Percentiles rank a stretch among this genome's conserved stretches.
Evolutionary conservation across 1,140 invertebrate genomes (phyloP).

Genomic region (Ditylenchus dipsaci): DNA sequence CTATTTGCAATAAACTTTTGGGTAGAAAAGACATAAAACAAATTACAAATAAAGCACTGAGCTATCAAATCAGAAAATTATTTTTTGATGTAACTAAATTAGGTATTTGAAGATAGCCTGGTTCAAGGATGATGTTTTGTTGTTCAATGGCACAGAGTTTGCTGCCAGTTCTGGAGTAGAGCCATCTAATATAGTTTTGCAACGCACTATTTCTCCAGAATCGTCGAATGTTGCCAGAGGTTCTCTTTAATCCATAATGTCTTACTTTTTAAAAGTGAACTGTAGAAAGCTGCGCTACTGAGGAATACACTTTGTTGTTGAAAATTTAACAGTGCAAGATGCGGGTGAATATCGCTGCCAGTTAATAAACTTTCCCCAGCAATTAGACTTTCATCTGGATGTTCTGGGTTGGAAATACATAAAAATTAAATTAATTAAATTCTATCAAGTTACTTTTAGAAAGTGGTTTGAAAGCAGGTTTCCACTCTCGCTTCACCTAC

Average conservation of each 20-base stretch:
- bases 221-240: not conserved
- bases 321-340: slow-evolving; percentile 39
- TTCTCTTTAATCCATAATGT: not conserved
- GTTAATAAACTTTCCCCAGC: slow-evolving; percentile 31
- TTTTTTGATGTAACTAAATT: too few relatives aligned
- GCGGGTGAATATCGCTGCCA: slow-evolving; percentile 41
- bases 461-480: slow-evolving; percentile 30
- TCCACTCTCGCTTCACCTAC: slow-evolving; percentile 38
- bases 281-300: slow-evolving; percentile 31
- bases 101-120: slow-evolving; percentile 33
- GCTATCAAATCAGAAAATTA: too few relatives aligned
- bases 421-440: slow-evolving; percentile 1
- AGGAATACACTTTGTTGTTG: slow-evolving; percentile 39
- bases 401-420: slow-evolving; percentile 27
- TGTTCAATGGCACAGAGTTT: slow-evolving; percentile 46
- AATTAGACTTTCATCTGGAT: slow-evolving; percentile 45
- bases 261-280: not conserved
- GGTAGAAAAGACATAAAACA: too few relatives aligned
- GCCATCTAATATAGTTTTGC: slow-evolving; percentile 34
- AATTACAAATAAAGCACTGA: too few relatives aligned
- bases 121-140: slow-evolving; percentile 40
- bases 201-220: slow-evolving; percentile 9
- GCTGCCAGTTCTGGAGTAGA: slow-evolving; percentile 37
- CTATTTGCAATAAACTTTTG: too few relatives aligned
- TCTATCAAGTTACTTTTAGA: slow-evolving; percentile 31